phyloP scores from a whole-genome alignment of 2,113 vertebrate genomes.

The Pheucticus melanocephalus region DNA sequence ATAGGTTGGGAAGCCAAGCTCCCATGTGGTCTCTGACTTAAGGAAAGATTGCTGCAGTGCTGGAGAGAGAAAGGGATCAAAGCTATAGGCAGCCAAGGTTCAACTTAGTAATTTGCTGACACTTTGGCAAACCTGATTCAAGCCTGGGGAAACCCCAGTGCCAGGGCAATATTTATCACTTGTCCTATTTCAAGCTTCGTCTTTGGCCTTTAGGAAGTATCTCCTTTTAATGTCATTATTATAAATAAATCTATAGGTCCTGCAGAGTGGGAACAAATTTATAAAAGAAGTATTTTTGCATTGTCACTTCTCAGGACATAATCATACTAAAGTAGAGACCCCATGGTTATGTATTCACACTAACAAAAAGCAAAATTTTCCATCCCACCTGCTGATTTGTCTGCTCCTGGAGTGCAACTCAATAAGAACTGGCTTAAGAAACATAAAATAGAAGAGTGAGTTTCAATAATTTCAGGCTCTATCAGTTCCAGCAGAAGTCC shows the following conservation, averaged over 20 bases:
- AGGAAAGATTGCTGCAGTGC: neutral
- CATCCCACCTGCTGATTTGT: neutral
- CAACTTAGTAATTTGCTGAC: neutral
- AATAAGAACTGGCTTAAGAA: constrained; percentile 3
- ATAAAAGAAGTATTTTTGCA: neutral
- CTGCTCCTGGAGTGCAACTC: neutral
- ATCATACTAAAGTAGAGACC: neutral
- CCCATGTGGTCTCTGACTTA: neutral
- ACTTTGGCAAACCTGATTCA: neutral
- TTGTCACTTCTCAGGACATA: neutral
- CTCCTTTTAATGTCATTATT: neutral
- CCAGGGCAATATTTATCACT: neutral
- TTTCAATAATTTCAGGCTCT: neutral
- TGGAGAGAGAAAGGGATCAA: neutral
- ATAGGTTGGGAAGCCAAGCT: neutral
- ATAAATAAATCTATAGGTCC: neutral
- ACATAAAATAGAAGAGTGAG: neutral
- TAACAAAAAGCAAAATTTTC: neutral
- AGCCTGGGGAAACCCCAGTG: neutral
- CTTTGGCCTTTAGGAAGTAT: neutral
- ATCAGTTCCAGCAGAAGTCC: neutral
- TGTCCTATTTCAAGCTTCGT: neutral
- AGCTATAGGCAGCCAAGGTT: neutral
- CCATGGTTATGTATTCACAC: neutral
- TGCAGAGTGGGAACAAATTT: neutral